Evolutionary conservation across 2,113 vertebrate species (phyloP).

Genomic region (Phaethornis superciliosus): DNA sequence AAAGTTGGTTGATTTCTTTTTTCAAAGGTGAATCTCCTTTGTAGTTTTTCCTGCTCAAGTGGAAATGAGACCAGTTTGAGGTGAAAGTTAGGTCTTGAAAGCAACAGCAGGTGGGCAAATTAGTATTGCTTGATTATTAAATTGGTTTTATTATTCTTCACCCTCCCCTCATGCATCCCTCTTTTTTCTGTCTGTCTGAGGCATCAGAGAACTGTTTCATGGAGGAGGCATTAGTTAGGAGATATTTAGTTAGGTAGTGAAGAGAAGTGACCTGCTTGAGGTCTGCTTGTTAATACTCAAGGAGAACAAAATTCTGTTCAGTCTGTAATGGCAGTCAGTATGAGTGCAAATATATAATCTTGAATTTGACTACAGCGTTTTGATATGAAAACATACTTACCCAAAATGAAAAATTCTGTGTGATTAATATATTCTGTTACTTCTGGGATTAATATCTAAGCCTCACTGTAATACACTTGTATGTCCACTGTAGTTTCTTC

Average conservation of each 20-base stretch:
- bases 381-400: not conserved
- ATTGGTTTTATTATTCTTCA: not conserved
- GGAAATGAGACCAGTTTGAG: not conserved
- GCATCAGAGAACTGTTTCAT: fast-evolving
- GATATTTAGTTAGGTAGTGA: not conserved
- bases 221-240: too few relatives aligned
- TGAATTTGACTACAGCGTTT: not conserved
- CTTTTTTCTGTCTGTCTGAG: not conserved
- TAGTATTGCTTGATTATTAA: not conserved
- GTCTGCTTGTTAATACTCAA: not conserved
- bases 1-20: not conserved
- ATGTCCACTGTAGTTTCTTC: not conserved
- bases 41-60: not conserved
- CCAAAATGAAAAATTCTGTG: not conserved
- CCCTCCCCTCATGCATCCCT: fast-evolving
- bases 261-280: not conserved
- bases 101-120: not conserved
- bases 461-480: fast-evolving
- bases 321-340: not conserved
- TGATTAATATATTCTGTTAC: not conserved
- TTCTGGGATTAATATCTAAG: not conserved
- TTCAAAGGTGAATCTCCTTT: not conserved
- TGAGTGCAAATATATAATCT: not conserved
- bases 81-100: not conserved
- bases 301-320: not conserved